phyloP scores from a whole-genome alignment of 2,888 invertebrate species.

The Polyommatus icarus region DNA sequence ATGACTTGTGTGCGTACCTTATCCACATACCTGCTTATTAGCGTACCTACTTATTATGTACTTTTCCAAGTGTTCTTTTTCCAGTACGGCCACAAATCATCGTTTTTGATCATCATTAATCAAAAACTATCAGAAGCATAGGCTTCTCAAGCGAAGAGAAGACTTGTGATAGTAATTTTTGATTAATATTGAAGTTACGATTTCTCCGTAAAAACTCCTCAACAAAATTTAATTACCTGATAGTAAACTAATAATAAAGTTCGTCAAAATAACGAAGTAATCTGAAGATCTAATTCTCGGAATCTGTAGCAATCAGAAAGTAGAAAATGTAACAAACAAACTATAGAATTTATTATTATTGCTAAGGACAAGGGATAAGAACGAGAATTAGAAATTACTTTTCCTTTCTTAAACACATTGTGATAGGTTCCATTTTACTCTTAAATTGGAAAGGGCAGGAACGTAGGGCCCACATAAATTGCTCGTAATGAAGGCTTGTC shows the following conservation, averaged over 20 bases:
- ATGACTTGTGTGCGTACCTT: no score
- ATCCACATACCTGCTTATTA: no score
- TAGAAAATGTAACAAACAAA: background rate
- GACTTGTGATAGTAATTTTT: no score
- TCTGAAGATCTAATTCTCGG: background rate
- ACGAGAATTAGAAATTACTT: background rate
- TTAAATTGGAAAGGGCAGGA: background rate
- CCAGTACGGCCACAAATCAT: no score
- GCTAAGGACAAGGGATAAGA: background rate
- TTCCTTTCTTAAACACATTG: background rate
- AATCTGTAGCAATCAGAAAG: conserved; percentile 1
- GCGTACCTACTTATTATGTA: no score
- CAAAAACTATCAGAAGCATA: no score
- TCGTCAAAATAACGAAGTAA: no score
- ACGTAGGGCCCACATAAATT: background rate
- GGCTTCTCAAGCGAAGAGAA: no score
- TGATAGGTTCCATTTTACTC: conserved; percentile 1
- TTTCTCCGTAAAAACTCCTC: background rate
- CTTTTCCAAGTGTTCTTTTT: no score
- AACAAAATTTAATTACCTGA: background rate
- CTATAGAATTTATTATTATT: background rate
- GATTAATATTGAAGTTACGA: background rate
- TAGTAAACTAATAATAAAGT: no score
- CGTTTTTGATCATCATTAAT: no score
- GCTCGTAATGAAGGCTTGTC: conserved; percentile 15